A percentile compares a stretch with the other conserved stretches of the same genome.
Evolutionary conservation across 2,113 vertebrate species (phyloP).

Genomic region (Toxostoma redivivum): DNA sequence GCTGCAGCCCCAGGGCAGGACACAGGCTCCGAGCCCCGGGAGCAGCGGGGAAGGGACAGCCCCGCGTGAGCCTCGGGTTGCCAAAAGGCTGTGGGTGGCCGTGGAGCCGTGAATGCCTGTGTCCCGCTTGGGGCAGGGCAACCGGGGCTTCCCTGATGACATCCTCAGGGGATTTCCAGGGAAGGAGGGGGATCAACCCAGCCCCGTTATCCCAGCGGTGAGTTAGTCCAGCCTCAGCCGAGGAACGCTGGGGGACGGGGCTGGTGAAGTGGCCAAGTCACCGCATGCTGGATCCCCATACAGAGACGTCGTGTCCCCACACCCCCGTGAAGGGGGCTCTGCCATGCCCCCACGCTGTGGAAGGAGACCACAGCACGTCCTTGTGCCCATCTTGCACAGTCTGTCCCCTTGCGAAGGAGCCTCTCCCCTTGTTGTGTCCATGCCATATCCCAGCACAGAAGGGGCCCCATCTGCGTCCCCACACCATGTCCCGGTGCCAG

Average conservation of each 20-base stretch:
- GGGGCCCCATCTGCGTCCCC: not conserved
- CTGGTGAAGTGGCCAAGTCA: not conserved
- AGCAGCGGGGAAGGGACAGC: not conserved
- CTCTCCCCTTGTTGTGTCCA: accelerated
- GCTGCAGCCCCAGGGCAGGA: not conserved
- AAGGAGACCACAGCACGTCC: not conserved
- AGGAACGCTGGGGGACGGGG: accelerated
- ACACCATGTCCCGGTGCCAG: accelerated
- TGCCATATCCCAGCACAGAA: not conserved
- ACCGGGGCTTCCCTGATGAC: not conserved
- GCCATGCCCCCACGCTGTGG: not conserved
- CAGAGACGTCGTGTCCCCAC: not conserved
- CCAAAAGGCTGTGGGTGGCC: not conserved
- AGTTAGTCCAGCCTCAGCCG: not conserved
- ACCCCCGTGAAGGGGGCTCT: not conserved
- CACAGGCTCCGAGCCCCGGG: not conserved
- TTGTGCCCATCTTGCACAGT: not conserved
- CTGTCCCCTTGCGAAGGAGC: not conserved
- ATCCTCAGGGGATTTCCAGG: not conserved
- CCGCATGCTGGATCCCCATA: not conserved
- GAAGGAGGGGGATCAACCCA: not conserved
- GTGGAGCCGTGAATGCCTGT: not conserved
- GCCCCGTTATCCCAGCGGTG: not conserved
- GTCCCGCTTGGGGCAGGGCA: not conserved
- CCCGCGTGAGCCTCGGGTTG: not conserved